These are phyloP conservation scores for Baronia brevicornis DNA, from an alignment of 2,888 invertebrate genomes.

Conservation along the genomic window DNA sequence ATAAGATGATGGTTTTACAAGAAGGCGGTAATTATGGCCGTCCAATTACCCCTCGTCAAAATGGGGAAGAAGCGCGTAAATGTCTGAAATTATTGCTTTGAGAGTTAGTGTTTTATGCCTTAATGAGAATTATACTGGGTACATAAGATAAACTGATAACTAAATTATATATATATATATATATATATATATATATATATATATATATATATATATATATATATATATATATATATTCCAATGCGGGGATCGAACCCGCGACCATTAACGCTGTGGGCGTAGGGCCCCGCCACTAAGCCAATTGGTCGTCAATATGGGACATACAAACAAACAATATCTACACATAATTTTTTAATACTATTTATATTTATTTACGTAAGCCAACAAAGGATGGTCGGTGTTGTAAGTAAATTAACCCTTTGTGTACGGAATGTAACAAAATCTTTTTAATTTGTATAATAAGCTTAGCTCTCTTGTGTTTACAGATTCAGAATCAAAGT, in stretches of 20 bases:
- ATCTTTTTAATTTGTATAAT: conserved; percentile 16
- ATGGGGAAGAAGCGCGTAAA: conserved; percentile 38
- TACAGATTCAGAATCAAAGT: conserved; percentile 45
- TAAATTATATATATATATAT: too few species aligned
- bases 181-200: too few species aligned
- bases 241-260: too few species aligned
- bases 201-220: too few species aligned
- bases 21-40: conserved; percentile 68
- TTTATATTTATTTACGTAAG: too few species aligned
- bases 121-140: too few species aligned
- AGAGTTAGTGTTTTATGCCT: conserved; percentile 21
- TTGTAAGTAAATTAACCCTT: neutral
- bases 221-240: too few species aligned
- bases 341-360: neutral
- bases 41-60: conserved; percentile 58
- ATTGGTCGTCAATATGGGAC: too few species aligned
- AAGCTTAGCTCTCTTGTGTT: conserved; percentile 42
- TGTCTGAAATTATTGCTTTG: conserved; percentile 26
- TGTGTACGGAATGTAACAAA: conserved; percentile 2
- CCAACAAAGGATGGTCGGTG: too few species aligned
- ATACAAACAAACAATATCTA: neutral
- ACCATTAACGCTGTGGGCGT: too few species aligned
- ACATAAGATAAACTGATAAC: too few species aligned
- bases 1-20: conserved; percentile 73
- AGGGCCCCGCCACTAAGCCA: too few species aligned